Conservation (phyloP, 2,888 invertebrate species). For the Phania funesta region DNA sequence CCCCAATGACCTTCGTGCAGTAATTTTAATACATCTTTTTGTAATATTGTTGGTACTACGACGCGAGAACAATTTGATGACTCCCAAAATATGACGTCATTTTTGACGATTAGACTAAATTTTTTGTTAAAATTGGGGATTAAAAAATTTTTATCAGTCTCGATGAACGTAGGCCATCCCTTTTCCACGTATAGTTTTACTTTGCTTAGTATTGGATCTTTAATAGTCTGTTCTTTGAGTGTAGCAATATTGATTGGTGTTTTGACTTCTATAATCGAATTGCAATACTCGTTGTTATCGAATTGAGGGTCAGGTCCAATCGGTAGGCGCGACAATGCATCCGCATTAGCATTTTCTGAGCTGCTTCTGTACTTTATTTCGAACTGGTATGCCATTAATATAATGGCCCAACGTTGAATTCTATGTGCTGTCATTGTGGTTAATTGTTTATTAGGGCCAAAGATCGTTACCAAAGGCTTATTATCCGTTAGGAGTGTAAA, state of each 20-base stretch:
- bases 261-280: not conserved
- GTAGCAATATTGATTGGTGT: not conserved
- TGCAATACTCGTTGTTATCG: constrained; percentile 19
- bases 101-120: not conserved
- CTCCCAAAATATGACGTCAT: constrained; percentile 10
- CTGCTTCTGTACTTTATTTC: constrained; percentile 21
- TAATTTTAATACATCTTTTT: not conserved
- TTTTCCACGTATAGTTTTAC: no score
- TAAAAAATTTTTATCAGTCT: not conserved
- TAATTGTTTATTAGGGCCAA: not conserved
- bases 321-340: constrained; percentile 14
- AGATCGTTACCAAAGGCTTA: not conserved
- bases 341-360: constrained; percentile 5
- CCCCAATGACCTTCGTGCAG: constrained; percentile 8
- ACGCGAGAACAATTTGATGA: constrained; percentile 9
- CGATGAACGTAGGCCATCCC: not conserved
- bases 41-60: not conserved
- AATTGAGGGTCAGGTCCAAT: not conserved
- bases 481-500: no score
- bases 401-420: constrained; percentile 41
- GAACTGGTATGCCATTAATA: constrained; percentile 18
- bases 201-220: not conserved
- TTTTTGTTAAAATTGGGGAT: not conserved
- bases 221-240: not conserved
- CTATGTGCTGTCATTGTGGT: constrained; percentile 27